Evolutionary conservation across 2,888 invertebrate species (phyloP), one percentile per base, ranked within the genome.

Genomic region (Pilophorus perplexus): DNA sequence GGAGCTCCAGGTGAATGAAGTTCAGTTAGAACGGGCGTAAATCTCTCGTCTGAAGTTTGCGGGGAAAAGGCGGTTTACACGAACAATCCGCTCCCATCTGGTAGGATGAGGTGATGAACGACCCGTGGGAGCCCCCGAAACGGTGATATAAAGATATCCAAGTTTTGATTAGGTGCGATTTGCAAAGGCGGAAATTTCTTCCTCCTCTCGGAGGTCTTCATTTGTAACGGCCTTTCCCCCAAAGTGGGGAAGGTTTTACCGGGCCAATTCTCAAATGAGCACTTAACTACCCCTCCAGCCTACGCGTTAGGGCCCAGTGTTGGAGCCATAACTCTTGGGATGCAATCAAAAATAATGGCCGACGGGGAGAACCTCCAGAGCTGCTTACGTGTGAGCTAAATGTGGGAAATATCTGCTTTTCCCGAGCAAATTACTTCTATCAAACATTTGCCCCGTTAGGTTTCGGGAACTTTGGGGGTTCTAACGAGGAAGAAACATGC

Each of bases 321-420:
- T 10, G 22, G 48, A 22, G 16, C n/a, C 46, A 48, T 62, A 62
- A 62, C 48, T 62, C 62, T 62, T 48, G 20, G 33, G 48, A 62
- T 40, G 62, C 62, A 62, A 62, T 62, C 62, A 62, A 62, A 62
- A 62, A 62, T 62, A 62, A 62, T 62, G 62, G 62, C 62, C 48
- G 37, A 37, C n/a, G 5, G 6, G 59, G 59, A 44, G 42, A 12
- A 5, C 14, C 42, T n/a, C n/a, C n/a, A n/a, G n/a, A n/a, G n/a
- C n/a, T n/a, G n/a, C 18, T 20, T 16, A 25, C 27, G 59, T 37
- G 27, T 25, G 59, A 23, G 62, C 33, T 20, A 46, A 62, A 27
- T n/a, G 62, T 46, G 62, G 62, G 62, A n/a, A 62, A 62, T 62
- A 62, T 62, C 28, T 28, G 44, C 59, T 23, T 59, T 38, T 18